Evolutionary conservation across 1,140 invertebrate species (phyloP).

Genomic region (Neuroterus valhalla): DNA sequence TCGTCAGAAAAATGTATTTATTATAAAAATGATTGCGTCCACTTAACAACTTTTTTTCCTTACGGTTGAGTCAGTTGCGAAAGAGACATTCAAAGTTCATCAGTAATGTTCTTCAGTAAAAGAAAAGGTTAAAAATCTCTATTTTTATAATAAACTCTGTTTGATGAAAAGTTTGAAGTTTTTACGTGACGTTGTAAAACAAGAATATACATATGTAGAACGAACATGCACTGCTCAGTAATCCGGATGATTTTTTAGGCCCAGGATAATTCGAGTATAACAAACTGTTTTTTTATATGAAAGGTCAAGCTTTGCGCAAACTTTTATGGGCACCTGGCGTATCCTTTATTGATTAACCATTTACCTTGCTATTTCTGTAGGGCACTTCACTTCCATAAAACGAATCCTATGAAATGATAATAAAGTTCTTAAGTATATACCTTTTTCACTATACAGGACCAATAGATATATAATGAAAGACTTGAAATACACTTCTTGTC

Average conservation of each 20-base stretch:
- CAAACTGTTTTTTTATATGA: constrained; percentile 44
- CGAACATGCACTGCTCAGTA: constrained; percentile 38
- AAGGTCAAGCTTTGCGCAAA: constrained; percentile 46
- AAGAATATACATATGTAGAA: background rate
- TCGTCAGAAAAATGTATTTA: no score
- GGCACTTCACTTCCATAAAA: background rate
- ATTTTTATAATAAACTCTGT: no score
- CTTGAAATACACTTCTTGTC: no score
- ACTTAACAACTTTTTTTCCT: no score
- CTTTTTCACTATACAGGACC: background rate
- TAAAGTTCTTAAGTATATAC: background rate
- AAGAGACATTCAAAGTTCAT: no score
- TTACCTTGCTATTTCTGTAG: background rate
- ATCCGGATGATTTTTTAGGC: constrained; percentile 48
- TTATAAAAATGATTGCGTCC: no score
- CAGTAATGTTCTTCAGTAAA: no score
- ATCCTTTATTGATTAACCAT: constrained; percentile 17
- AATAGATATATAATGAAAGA: no score
- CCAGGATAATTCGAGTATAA: constrained; percentile 40
- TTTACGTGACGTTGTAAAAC: background rate
- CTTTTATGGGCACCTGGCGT: background rate
- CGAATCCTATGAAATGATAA: background rate
- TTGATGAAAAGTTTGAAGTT: background rate
- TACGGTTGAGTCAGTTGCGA: no score
- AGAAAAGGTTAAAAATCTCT: no score